phyloP scores from a whole-genome alignment of 1,140 invertebrate species.

The Helicoverpa armigera region DNA sequence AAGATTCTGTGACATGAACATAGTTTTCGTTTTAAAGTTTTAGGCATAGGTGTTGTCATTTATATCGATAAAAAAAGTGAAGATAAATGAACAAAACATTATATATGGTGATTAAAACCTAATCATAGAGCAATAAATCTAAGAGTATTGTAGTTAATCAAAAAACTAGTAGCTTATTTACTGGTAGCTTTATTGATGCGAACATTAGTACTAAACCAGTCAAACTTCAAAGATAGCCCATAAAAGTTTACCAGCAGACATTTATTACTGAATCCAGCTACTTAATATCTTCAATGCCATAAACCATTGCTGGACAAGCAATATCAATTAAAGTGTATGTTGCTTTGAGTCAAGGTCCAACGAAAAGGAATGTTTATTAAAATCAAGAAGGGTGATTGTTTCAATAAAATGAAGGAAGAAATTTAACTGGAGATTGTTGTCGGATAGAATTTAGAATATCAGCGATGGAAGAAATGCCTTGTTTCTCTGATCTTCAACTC shows the following conservation, averaged over 20 bases:
- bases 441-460: constrained; percentile 7
- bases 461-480: background rate
- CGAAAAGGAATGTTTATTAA: constrained; percentile 17
- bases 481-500: background rate
- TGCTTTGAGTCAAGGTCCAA: constrained; percentile 3
- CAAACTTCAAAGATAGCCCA: constrained; percentile 38
- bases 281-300: constrained; percentile 40
- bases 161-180: constrained; percentile 11
- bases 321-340: constrained; percentile 30
- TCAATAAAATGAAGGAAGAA: constrained; percentile 1
- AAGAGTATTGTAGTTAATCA: background rate
- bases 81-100: background rate
- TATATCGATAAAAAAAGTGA: background rate
- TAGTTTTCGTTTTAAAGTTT: constrained; percentile 15
- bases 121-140: background rate
- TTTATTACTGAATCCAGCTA: constrained; percentile 48
- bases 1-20: constrained; percentile 13
- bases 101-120: background rate
- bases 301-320: constrained; percentile 34
- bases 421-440: background rate
- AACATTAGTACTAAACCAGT: constrained; percentile 23
- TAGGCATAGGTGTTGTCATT: background rate
- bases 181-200: constrained; percentile 20
- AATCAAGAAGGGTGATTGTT: constrained; percentile 9
- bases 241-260: constrained; percentile 50